phyloP scores from a whole-genome alignment of 2,888 invertebrate species.

The Archips crataeganus region DNA sequence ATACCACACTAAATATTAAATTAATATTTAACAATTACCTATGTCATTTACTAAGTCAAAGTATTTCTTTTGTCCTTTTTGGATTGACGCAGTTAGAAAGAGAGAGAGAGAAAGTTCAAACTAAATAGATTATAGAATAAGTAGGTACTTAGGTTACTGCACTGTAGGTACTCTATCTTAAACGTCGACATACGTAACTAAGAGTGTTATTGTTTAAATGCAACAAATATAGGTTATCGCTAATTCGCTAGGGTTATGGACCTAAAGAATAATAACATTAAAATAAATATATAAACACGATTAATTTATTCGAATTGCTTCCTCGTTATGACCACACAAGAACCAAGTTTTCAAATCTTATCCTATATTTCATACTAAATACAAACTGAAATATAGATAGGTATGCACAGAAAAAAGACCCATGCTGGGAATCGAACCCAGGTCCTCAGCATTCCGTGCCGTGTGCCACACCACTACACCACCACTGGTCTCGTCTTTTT shows the following conservation, averaged over 20 bases:
- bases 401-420: too few relatives aligned
- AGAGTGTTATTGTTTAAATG: not conserved
- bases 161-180: not conserved
- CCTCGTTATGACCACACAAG: not conserved
- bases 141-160: not conserved
- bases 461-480: too few relatives aligned
- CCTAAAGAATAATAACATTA: not conserved
- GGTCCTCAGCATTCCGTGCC: too few relatives aligned
- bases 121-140: not conserved
- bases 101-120: not conserved
- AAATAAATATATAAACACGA: not conserved
- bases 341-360: too few relatives aligned
- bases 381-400: too few relatives aligned
- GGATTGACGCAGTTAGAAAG: not conserved
- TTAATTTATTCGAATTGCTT: not conserved
- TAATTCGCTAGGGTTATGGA: not conserved
- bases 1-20: too few relatives aligned
- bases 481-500: too few relatives aligned
- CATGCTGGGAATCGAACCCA: too few relatives aligned
- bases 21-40: too few relatives aligned
- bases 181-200: not conserved
- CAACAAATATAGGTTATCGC: slow-evolving; percentile 2
- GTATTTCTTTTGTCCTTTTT: not conserved
- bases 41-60: not conserved
- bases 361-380: too few relatives aligned